phyloP scores from a whole-genome alignment of 2,797 vertebrate genomes.

The Anguilla marmorata region DNA sequence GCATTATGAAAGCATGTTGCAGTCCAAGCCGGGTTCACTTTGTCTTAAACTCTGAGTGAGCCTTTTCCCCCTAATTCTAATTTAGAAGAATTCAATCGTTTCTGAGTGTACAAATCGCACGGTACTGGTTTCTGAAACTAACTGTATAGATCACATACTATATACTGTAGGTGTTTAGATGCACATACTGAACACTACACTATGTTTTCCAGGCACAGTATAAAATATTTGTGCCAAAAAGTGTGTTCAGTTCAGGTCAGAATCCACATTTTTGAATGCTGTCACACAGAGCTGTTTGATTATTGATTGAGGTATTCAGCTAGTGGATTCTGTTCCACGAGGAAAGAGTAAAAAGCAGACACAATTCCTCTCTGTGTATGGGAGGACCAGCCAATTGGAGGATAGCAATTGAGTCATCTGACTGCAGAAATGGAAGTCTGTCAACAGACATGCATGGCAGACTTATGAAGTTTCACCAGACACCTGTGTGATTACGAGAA shows the following conservation, averaged over 20 bases:
- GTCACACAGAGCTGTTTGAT: too few relatives aligned
- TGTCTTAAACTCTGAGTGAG: background rate
- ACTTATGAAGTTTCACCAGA: background rate
- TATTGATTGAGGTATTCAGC: too few relatives aligned
- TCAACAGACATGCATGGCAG: background rate
- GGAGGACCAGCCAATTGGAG: conserved; percentile 24
- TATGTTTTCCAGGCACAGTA: background rate
- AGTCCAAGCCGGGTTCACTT: background rate
- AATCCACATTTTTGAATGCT: background rate
- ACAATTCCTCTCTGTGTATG: background rate
- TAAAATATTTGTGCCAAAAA: background rate
- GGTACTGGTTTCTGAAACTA: background rate
- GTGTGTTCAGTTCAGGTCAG: background rate
- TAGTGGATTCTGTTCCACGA: too few relatives aligned
- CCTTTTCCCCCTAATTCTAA: background rate
- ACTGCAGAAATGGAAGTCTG: conserved; percentile 24
- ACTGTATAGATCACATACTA: background rate
- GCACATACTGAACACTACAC: background rate
- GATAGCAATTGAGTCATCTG: conserved; percentile 6
- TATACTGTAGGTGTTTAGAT: background rate
- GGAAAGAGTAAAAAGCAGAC: too few relatives aligned
- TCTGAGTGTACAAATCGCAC: background rate
- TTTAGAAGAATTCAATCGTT: background rate
- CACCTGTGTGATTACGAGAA: conserved; percentile 20
- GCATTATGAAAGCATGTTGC: background rate